These are phyloP conservation scores for Notolabrus celidotus DNA, from an alignment of 2,797 vertebrate species.

Conservation along the genomic window DNA sequence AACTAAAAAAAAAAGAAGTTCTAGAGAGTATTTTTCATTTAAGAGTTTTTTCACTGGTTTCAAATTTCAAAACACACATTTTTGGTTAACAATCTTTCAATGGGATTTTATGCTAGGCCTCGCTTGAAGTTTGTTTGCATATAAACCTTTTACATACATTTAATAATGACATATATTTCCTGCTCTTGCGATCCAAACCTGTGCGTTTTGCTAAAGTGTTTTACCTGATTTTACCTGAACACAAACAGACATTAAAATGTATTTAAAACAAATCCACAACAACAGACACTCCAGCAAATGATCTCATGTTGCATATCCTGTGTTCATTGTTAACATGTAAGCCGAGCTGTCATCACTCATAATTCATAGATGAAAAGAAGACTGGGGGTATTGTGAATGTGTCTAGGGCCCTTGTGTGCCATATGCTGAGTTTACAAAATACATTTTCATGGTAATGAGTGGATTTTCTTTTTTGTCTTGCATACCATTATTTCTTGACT, in stretches of 20 bases:
- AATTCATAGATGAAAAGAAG: constrained; percentile 35
- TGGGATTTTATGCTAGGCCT: too few species aligned
- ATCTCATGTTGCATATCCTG: constrained; percentile 8
- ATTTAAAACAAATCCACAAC: constrained; percentile 16
- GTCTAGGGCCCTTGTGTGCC: not conserved
- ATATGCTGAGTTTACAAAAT: constrained; percentile 29
- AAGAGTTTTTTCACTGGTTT: too few species aligned
- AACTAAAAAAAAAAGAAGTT: too few species aligned
- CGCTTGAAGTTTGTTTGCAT: constrained; percentile 22
- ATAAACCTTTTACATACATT: not conserved
- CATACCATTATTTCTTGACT: constrained; percentile 41
- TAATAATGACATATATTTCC: constrained; percentile 19
- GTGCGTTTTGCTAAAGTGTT: too few species aligned
- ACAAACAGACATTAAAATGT: too few species aligned
- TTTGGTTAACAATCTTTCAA: too few species aligned
- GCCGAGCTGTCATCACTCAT: constrained; percentile 39
- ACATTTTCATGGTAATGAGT: constrained; percentile 51
- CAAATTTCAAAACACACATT: too few species aligned
- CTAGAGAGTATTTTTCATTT: too few species aligned
- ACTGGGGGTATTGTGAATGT: constrained; percentile 34
- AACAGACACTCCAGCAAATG: not conserved
- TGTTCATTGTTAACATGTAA: constrained; percentile 16
- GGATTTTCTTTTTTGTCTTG: constrained; percentile 12
- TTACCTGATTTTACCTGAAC: too few species aligned
- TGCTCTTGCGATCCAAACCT: too few species aligned